Evolutionary conservation across 2,888 invertebrate genomes (phyloP).

Genomic region (Eupelmus urozonus): DNA sequence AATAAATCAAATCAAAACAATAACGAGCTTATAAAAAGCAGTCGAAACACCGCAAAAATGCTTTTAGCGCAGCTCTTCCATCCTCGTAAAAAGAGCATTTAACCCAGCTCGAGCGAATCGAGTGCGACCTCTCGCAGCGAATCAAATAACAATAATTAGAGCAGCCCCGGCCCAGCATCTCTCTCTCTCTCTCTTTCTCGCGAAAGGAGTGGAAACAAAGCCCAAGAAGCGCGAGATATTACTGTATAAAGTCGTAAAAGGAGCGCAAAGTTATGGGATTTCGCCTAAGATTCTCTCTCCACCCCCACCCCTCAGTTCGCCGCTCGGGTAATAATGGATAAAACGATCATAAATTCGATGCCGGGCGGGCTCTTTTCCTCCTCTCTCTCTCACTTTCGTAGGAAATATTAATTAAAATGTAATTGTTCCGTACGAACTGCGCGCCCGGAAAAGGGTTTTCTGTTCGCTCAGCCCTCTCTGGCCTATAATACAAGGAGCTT

Average conservation of each 20-base stretch:
- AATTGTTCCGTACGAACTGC: slow-evolving; percentile 74
- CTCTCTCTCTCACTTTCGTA: slow-evolving; percentile 72
- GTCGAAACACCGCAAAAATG: not conserved
- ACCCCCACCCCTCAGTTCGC: slow-evolving; percentile 7
- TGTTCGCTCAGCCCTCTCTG: not conserved
- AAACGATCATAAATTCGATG: slow-evolving; percentile 78
- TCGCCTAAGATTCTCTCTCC: slow-evolving; percentile 68
- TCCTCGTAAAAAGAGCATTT: slow-evolving; percentile 9
- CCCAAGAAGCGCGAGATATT: slow-evolving; percentile 45
- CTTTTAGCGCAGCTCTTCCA: slow-evolving; percentile 7
- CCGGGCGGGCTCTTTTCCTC: slow-evolving; percentile 63
- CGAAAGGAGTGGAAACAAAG: slow-evolving; percentile 47
- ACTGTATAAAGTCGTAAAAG: slow-evolving; percentile 72
- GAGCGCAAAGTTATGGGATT: slow-evolving; percentile 75
- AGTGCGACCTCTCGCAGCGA: slow-evolving; percentile 61
- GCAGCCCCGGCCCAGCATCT: not conserved
- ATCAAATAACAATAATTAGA: slow-evolving; percentile 71
- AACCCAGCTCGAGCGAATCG: not conserved
- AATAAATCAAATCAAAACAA: not conserved
- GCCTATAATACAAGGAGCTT: slow-evolving; percentile 1
- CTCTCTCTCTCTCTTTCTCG: too few species aligned
- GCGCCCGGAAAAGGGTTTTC: slow-evolving; percentile 53
- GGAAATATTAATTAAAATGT: slow-evolving; percentile 78
- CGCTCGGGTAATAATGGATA: slow-evolving; percentile 76
- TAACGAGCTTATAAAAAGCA: not conserved